Conservation (phyloP, 2,888 invertebrate genomes). For the Drosophila paramelanica region DNA sequence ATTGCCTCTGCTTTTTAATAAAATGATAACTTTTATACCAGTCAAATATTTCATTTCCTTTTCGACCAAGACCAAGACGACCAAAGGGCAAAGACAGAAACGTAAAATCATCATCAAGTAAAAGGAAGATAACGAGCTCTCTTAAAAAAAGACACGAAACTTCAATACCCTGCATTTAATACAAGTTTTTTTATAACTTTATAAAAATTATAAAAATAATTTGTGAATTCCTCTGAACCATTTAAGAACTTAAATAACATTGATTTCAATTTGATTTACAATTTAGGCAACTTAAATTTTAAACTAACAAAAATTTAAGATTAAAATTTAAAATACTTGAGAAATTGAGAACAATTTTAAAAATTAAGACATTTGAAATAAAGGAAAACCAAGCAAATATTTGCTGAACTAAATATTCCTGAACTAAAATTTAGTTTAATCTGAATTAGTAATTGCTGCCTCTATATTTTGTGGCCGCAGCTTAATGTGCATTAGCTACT, state of each 20-base stretch:
- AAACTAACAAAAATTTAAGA: too few relatives aligned
- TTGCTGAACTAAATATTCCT: too few relatives aligned
- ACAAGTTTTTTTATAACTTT: background rate
- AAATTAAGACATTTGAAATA: too few relatives aligned
- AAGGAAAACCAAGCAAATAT: too few relatives aligned
- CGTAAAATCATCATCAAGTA: constrained; percentile 74
- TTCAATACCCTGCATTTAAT: constrained; percentile 31
- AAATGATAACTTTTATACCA: constrained; percentile 84
- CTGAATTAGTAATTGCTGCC: background rate
- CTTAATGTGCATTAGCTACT: background rate
- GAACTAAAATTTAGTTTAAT: too few relatives aligned
- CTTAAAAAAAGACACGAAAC: background rate
- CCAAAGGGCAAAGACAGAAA: constrained; percentile 54
- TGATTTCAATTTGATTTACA: too few relatives aligned
- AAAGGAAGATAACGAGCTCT: constrained; percentile 34
- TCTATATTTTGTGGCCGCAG: background rate
- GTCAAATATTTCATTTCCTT: constrained; percentile 84
- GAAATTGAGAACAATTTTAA: too few relatives aligned
- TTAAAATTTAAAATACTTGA: too few relatives aligned
- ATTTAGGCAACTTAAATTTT: too few relatives aligned
- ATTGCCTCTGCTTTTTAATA: constrained; percentile 83
- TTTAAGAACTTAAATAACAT: too few relatives aligned
- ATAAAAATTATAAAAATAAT: background rate
- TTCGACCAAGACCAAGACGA: constrained; percentile 49
- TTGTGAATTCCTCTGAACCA: too few relatives aligned